Percentiles rank a stretch among this genome's conserved stretches.
These are phyloP conservation scores for Falco peregrinus DNA, from an alignment of 2,797 vertebrate species.

Conservation along the genomic window DNA sequence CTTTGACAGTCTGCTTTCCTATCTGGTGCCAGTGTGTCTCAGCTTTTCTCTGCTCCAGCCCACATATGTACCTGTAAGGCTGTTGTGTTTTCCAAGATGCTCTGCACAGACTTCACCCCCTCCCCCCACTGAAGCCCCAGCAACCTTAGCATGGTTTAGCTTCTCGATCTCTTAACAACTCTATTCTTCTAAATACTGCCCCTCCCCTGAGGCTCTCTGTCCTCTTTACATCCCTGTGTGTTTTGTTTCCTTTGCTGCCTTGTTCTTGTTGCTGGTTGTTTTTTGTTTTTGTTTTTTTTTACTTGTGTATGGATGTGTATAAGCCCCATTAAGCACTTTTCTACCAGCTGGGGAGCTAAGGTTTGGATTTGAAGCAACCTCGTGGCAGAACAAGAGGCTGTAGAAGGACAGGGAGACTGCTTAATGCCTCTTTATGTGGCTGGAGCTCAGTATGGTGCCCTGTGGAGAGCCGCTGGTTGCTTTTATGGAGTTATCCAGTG, in stretches of 20 bases:
- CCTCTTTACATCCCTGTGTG: conserved; percentile 46
- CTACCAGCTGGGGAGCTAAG: background rate
- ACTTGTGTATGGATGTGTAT: background rate
- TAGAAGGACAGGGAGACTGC: background rate
- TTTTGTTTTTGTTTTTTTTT: background rate
- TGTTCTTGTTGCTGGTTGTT: background rate
- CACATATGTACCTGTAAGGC: background rate
- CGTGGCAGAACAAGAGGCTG: background rate
- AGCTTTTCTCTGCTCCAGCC: background rate
- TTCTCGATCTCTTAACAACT: background rate
- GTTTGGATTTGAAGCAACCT: background rate
- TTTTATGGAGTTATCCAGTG: background rate
- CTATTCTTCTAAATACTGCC: background rate
- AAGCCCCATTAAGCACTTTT: background rate
- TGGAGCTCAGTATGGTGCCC: background rate
- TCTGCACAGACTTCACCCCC: background rate
- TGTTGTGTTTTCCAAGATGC: background rate
- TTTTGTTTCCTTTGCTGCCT: conserved; percentile 40
- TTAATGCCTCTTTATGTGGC: background rate
- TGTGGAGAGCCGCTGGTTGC: background rate
- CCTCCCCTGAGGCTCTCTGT: conserved; percentile 29
- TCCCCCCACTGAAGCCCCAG: background rate
- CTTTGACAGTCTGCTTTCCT: conserved; percentile 4
- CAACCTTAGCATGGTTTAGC: background rate
- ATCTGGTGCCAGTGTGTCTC: conserved; percentile 16